Percentiles rank a stretch among this genome's conserved stretches.
phyloP scores from a whole-genome alignment of 2,888 invertebrate genomes.

The Oxytorus armatus region DNA sequence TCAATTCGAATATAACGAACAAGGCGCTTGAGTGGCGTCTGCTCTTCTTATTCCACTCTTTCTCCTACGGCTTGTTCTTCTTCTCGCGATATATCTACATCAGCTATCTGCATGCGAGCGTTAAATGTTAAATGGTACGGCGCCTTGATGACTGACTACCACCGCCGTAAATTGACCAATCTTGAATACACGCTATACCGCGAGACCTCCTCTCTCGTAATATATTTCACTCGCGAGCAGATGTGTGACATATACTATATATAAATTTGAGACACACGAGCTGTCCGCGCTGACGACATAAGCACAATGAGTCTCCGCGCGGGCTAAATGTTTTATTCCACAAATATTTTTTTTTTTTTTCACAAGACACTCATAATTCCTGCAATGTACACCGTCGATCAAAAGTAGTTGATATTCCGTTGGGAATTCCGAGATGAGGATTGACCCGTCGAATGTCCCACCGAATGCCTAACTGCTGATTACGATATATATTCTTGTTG shows the following conservation, averaged over 20 bases:
- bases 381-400: not conserved
- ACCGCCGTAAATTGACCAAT: conserved; percentile 80
- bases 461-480: too few species aligned
- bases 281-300: not conserved
- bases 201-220: conserved; percentile 25
- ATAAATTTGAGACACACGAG: conserved; percentile 1
- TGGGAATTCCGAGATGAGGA: too few species aligned
- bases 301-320: not conserved
- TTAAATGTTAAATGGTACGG: conserved; percentile 81
- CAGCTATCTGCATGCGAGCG: conserved; percentile 70
- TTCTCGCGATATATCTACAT: conserved; percentile 55
- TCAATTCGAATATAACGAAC: conserved; percentile 80
- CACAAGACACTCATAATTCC: not conserved
- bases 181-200: conserved; percentile 70
- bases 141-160: conserved; percentile 81
- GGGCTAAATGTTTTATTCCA: conserved; percentile 1
- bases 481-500: too few species aligned
- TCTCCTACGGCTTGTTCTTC: conserved; percentile 47
- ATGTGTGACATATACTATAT: not conserved
- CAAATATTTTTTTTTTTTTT: not conserved
- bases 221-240: conserved; percentile 19
- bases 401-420: too few species aligned
- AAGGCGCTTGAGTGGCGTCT: conserved; percentile 69
- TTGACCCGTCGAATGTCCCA: too few species aligned
- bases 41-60: conserved; percentile 54